A percentile compares a stretch with the other conserved stretches of the same genome.
Evolutionary conservation across 2,113 vertebrate species (phyloP).

Genomic region (Eulemur macaco): DNA sequence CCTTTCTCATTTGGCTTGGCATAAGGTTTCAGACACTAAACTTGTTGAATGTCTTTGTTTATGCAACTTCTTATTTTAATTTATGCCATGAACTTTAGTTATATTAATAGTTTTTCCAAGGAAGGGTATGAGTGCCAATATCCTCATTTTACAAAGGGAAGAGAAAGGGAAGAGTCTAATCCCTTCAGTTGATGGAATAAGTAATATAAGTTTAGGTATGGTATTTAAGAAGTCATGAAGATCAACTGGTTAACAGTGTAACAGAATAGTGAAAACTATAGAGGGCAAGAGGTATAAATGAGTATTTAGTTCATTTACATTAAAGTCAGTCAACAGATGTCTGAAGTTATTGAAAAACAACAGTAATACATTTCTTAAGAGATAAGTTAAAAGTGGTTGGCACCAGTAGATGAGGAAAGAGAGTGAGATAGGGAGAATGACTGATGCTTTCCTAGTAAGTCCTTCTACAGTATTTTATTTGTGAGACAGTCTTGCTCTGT

Average conservation of each 20-base stretch:
- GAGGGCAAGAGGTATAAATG: not conserved
- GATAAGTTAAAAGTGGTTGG: not conserved
- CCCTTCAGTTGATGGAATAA: not conserved
- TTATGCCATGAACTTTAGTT: not conserved
- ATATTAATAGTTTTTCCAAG: not conserved
- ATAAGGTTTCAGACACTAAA: not conserved
- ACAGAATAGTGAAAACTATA: not conserved
- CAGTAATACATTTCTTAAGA: not conserved
- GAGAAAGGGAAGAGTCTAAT: not conserved
- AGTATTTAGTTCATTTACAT: not conserved
- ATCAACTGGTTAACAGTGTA: not conserved
- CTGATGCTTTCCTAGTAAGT: not conserved
- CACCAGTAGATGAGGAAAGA: not conserved
- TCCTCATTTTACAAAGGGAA: not conserved
- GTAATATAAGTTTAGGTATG: not conserved
- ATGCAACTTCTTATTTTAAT: not conserved
- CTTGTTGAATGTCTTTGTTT: not conserved
- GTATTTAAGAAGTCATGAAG: not conserved
- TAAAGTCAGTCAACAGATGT: not conserved
- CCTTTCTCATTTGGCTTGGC: not conserved
- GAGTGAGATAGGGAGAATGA: not conserved
- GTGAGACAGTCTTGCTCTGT: too few species aligned
- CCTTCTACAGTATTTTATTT: not conserved
- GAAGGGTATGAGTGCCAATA: not conserved
- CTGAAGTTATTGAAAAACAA: not conserved